Base-by-base conservation (phyloP, 2,113 vertebrate genomes). In the Bufo bufo region DNA sequence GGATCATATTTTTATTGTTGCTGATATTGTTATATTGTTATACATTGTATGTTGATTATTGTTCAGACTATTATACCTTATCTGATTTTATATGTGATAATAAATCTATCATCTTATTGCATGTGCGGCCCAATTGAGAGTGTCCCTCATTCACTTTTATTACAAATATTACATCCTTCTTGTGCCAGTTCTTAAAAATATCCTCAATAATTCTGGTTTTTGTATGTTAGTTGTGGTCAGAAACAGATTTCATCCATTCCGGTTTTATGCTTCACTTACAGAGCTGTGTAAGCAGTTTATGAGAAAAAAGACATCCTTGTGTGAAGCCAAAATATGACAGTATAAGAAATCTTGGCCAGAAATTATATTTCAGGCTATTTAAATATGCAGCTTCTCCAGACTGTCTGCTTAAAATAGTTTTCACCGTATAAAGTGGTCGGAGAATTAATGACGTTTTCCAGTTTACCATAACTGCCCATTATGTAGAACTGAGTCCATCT, bases 211-310 rank as follows among this genome's bases (percentile, higher is more conserved):
- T 69, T 84, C 82, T 71, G 20, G 19, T 65, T 83, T 61, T 82
- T 63, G 66, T 63, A 19, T 69, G 61, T 49, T 69, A 4, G 19
- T 69, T 83, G 81, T 83, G 81, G 82, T 66, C 82, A 84, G 45
- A 69, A 69, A 83, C 61, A 83, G 61, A 83, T 69, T 83, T 83
- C 63, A 83, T 82, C 81, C 81, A 69, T 83, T 69, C 47, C n/a
- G 47, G 63, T 83, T 83, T 83, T 69, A 69, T 83, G 81, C 63
- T 47, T 83, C 49, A 52, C 63, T 8, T 49, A 83, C 81, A 83
- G 66, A 23, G 82, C 82, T 69, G 82, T 71, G 82, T 71, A 84
- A 84, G 82, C 82, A 47, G 33, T 84, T 84, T 71, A 47, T 83
- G 82, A 69, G 23, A 69, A 84, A 54, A 52, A 54, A 71, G 63